Conservation (phyloP, 2,797 vertebrate genomes). For the Enteromius argenteus region DNA sequence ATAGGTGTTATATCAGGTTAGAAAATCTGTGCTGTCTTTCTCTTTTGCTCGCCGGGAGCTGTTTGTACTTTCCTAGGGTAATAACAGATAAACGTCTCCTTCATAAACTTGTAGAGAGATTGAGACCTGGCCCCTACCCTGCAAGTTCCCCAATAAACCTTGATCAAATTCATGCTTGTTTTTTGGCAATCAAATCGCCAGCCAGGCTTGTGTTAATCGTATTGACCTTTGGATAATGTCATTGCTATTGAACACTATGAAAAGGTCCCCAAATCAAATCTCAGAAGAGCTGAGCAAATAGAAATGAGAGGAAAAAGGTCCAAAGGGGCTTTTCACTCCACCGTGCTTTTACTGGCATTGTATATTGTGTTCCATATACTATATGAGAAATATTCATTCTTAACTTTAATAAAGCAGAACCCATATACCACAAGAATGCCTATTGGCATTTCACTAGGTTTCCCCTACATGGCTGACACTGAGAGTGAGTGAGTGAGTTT, state of each 20-base stretch:
- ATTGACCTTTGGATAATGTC: slow-evolving; percentile 65
- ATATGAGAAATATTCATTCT: background rate
- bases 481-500: background rate
- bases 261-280: slow-evolving; percentile 63
- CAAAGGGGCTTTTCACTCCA: slow-evolving; percentile 14
- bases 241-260: slow-evolving; percentile 63
- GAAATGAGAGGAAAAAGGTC: slow-evolving; percentile 37
- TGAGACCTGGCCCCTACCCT: slow-evolving; percentile 20
- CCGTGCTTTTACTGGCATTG: slow-evolving; percentile 11
- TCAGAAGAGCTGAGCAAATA: slow-evolving; percentile 47
- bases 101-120: slow-evolving; percentile 36
- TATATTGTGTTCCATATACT: slow-evolving; percentile 1
- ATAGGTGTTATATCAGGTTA: slow-evolving; percentile 33
- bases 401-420: background rate
- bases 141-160: slow-evolving; percentile 51
- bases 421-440: background rate
- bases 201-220: slow-evolving; percentile 60
- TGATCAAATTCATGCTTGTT: slow-evolving; percentile 58
- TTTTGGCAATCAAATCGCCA: slow-evolving; percentile 58
- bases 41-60: slow-evolving; percentile 30
- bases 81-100: slow-evolving; percentile 38
- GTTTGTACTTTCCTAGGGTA: slow-evolving; percentile 35
- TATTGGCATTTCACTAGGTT: background rate
- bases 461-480: background rate
- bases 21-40: slow-evolving; percentile 30